Conservation (phyloP, 2,888 invertebrate species). For the Xestoiulus laeticollis region DNA sequence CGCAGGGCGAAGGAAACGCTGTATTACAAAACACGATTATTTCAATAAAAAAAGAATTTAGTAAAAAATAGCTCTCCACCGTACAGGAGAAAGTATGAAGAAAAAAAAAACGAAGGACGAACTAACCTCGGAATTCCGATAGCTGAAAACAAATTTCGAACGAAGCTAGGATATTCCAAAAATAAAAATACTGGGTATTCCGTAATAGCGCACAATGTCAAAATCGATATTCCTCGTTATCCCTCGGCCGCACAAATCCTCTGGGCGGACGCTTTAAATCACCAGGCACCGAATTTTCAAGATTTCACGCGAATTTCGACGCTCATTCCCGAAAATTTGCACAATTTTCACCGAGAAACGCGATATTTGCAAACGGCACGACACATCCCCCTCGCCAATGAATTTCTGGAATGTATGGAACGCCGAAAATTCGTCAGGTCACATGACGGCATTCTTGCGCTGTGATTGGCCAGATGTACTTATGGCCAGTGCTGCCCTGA, state of each 20-base stretch:
- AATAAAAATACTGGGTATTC: background rate
- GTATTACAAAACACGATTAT: background rate
- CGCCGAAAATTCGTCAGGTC: slow-evolving; percentile 42
- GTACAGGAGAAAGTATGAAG: background rate
- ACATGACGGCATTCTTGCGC: slow-evolving; percentile 43
- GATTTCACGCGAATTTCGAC: background rate
- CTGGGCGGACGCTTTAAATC: background rate
- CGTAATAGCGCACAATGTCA: slow-evolving; percentile 34
- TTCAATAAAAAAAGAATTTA: background rate
- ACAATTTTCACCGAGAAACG: background rate
- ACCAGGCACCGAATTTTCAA: background rate
- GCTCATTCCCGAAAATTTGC: background rate
- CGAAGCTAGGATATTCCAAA: background rate
- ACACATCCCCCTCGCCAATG: slow-evolving; percentile 42
- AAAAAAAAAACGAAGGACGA: background rate
- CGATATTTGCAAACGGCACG: background rate
- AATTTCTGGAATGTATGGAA: slow-evolving; percentile 48
- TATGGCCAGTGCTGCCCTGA: background rate
- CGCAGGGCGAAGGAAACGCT: background rate
- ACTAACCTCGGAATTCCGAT: background rate
- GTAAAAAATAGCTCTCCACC: background rate
- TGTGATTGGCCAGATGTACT: background rate
- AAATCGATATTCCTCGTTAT: slow-evolving; percentile 17
- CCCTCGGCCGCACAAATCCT: background rate
- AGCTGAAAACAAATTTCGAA: background rate